Evolutionary conservation across 2,888 invertebrate species (phyloP).

Genomic region (Scelioninae gen. 1): DNA sequence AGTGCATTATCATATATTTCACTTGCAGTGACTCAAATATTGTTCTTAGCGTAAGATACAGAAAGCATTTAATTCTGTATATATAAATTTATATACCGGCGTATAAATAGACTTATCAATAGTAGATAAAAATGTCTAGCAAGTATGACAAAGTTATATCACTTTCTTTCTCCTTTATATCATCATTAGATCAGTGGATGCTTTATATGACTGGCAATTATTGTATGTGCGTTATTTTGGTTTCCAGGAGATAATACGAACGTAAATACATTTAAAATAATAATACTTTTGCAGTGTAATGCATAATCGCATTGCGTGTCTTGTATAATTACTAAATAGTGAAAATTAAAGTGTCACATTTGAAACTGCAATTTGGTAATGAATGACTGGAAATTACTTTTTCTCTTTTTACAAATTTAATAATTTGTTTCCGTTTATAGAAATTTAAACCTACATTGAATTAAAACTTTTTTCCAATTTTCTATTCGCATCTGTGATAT

Average conservation of each 20-base stretch:
- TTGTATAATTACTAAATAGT: not conserved
- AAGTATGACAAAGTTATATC: constrained; percentile 43
- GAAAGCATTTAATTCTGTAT: constrained; percentile 36
- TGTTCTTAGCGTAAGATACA: constrained; percentile 1
- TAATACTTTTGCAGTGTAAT: constrained; percentile 22
- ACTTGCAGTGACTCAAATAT: constrained; percentile 19
- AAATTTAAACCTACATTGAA: too few relatives aligned
- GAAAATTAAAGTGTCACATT: not conserved
- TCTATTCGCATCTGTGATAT: too few relatives aligned
- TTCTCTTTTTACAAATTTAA: too few relatives aligned
- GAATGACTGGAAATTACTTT: too few relatives aligned
- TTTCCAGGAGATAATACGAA: constrained; percentile 30
- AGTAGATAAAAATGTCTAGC: constrained; percentile 53
- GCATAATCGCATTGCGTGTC: constrained; percentile 8
- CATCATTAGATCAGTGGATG: constrained; percentile 32
- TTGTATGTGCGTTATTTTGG: constrained; percentile 21
- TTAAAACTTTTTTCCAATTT: too few relatives aligned
- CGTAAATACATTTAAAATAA: constrained; percentile 18
- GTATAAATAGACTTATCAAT: constrained; percentile 60
- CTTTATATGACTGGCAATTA: constrained; percentile 41
- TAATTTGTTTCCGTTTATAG: too few relatives aligned
- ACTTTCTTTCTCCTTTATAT: constrained; percentile 47
- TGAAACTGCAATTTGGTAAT: not conserved
- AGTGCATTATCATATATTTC: too few relatives aligned
- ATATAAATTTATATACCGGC: constrained; percentile 29